Evolutionary conservation across 2,888 invertebrate genomes (phyloP).

Genomic region (Zonitis immaculata): DNA sequence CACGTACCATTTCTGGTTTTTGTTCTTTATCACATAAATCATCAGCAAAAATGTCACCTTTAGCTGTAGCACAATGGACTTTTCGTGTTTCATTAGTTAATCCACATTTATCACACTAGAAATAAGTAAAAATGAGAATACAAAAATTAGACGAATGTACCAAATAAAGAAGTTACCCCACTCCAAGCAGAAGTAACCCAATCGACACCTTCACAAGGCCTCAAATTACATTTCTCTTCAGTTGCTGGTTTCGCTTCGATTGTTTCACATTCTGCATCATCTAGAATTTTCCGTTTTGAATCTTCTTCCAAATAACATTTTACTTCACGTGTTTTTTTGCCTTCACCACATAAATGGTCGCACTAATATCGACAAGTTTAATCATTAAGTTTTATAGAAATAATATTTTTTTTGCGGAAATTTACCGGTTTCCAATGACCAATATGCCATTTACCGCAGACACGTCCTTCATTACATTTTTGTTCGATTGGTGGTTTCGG

Average conservation of each 20-base stretch:
- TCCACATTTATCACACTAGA: conserved; percentile 74
- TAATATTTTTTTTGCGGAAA: conserved; percentile 18
- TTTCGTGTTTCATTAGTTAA: conserved; percentile 68
- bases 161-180: conserved; percentile 60
- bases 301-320: conserved; percentile 68
- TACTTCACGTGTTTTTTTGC: conserved; percentile 74
- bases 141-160: neutral
- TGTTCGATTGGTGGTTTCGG: conserved; percentile 65
- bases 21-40: conserved; percentile 63
- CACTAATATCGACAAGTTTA: no score
- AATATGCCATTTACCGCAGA: conserved; percentile 82
- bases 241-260: conserved; percentile 64
- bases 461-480: conserved; percentile 70
- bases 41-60: conserved; percentile 63
- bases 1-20: conserved; percentile 59
- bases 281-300: conserved; percentile 62
- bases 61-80: conserved; percentile 68
- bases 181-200: conserved; percentile 87
- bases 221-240: conserved; percentile 66
- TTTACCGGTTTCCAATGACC: conserved; percentile 88
- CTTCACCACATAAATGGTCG: conserved; percentile 85
- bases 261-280: conserved; percentile 59
- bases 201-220: conserved; percentile 87
- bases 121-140: conserved; percentile 6
- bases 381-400: neutral